Percentiles rank a stretch among this genome's conserved stretches.
These are phyloP conservation scores for Sciurus vulgaris DNA, from an alignment of 2,797 vertebrate species.

Conservation along the genomic window DNA sequence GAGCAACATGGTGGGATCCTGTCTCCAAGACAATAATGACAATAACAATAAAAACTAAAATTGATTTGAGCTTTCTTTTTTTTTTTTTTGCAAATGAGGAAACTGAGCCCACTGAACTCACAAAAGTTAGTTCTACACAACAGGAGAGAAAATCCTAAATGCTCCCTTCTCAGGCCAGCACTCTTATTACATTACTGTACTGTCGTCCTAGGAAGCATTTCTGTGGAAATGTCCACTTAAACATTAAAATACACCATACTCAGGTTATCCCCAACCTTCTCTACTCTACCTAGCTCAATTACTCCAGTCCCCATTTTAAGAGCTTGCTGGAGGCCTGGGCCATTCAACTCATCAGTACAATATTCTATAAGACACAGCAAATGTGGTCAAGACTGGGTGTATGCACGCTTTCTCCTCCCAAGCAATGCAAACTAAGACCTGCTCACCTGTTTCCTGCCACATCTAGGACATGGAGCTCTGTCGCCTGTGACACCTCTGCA, in stretches of 20 bases:
- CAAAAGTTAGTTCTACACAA: neutral
- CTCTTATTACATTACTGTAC: neutral
- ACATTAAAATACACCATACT: neutral
- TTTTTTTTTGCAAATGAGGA: neutral
- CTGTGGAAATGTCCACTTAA: neutral
- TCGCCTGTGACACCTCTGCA: conserved; percentile 95
- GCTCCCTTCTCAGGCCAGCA: neutral
- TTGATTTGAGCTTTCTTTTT: neutral
- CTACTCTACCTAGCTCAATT: neutral
- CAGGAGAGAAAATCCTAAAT: neutral
- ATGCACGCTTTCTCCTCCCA: neutral
- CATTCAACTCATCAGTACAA: rapidly evolving
- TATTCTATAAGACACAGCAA: neutral
- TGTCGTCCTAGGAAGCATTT: neutral
- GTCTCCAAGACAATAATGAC: neutral
- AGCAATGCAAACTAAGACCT: neutral
- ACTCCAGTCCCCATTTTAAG: too few relatives aligned
- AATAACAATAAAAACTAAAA: neutral
- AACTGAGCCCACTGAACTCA: neutral
- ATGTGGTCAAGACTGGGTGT: neutral
- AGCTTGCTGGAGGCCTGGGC: neutral
- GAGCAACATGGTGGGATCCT: neutral
- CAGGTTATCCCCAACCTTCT: too few relatives aligned
- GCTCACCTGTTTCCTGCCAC: conserved; percentile 97
- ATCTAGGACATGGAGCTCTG: conserved; percentile 97